Percentiles rank a stretch among this genome's conserved stretches.
phyloP scores from a whole-genome alignment of 1,140 invertebrate genomes.

The Dreissena rostriformis region DNA sequence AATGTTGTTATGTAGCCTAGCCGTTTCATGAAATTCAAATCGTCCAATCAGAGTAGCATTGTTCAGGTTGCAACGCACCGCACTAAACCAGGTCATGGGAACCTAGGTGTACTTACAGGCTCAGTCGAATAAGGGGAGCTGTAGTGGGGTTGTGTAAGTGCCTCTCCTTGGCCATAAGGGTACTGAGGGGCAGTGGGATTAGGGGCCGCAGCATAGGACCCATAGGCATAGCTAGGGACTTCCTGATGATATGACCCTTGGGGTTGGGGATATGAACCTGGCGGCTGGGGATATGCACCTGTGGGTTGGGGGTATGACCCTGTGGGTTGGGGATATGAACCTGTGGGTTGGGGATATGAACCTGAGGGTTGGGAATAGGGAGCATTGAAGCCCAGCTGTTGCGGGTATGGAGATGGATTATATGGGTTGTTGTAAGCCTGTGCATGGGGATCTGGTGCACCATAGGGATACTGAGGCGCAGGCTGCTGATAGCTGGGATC shows the following conservation, averaged over 20 bases:
- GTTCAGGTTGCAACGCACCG: conserved; percentile 42
- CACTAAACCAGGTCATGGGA: conserved; percentile 17
- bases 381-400: neutral
- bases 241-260: neutral
- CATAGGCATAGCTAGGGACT: too few species aligned
- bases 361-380: conserved; percentile 15
- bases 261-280: conserved; percentile 32
- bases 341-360: neutral
- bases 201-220: neutral
- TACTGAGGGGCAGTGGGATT: neutral
- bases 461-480: conserved; percentile 32
- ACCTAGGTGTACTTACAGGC: conserved; percentile 49
- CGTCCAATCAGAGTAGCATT: conserved; percentile 8
- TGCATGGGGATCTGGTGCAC: conserved; percentile 7
- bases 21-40: too few species aligned
- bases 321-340: conserved; percentile 5
- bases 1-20: too few species aligned
- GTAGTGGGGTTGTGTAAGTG: conserved; percentile 37
- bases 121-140: conserved; percentile 31
- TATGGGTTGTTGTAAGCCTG: neutral
- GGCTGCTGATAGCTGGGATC: conserved; percentile 44
- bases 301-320: neutral
- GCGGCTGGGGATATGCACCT: conserved; percentile 8
- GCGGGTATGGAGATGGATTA: conserved; percentile 26
- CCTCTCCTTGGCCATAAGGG: conserved; percentile 29